These are phyloP conservation scores for Drosophila simulans DNA, from an alignment of 1,140 invertebrate genomes.

Conservation along the genomic window DNA sequence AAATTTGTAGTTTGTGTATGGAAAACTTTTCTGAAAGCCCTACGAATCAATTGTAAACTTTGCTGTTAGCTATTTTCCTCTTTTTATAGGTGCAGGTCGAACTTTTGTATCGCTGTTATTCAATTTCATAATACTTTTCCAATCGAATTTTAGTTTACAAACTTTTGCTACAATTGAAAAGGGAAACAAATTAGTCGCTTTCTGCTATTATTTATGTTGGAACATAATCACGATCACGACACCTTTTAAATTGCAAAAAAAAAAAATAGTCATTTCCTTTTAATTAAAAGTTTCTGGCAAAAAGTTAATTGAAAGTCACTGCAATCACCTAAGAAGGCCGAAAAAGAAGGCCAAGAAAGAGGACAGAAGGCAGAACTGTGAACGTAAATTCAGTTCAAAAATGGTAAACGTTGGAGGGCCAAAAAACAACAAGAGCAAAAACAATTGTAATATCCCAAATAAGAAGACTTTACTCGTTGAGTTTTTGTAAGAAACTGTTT, in stretches of 20 bases:
- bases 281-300: constrained; percentile 34
- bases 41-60: constrained; percentile 51
- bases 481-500: too few species aligned
- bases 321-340: constrained; percentile 2
- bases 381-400: constrained; percentile 40
- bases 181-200: neutral
- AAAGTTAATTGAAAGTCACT: constrained; percentile 48
- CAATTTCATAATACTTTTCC: constrained; percentile 24
- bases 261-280: constrained; percentile 19
- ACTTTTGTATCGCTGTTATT: constrained; percentile 32
- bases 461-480: too few species aligned
- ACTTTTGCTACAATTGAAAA: constrained; percentile 2
- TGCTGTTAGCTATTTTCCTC: constrained; percentile 34
- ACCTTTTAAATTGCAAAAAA: constrained; percentile 18
- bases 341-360: constrained; percentile 9
- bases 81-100: neutral
- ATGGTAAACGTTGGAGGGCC: constrained; percentile 4
- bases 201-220: neutral
- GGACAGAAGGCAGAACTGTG: constrained; percentile 32
- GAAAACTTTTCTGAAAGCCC: constrained; percentile 47
- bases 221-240: constrained; percentile 14
- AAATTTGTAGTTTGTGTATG: constrained; percentile 35
- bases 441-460: too few species aligned
- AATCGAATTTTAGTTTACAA: constrained; percentile 30
- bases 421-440: constrained; percentile 12